Percentiles rank a stretch among this genome's conserved stretches.
phyloP scores from a whole-genome alignment of 2,888 invertebrate species.

The Enoplolaimus lenunculus region DNA sequence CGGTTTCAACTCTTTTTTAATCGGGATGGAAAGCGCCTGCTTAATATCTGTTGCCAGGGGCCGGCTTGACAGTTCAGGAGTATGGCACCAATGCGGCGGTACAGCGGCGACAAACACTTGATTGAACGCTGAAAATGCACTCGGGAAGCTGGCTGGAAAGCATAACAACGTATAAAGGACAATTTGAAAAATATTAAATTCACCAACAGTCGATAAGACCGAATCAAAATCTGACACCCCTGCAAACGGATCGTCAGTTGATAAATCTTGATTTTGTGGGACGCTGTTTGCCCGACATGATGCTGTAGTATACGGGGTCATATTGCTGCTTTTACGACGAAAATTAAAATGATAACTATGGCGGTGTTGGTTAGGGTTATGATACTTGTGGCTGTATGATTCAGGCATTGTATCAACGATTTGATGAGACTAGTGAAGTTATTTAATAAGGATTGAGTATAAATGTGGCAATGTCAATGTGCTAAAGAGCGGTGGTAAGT shows the following conservation, averaged over 20 bases:
- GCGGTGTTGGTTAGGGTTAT: too few species aligned
- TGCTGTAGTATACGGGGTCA: too few species aligned
- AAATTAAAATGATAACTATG: too few species aligned
- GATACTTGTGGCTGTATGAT: too few species aligned
- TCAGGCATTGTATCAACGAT: too few species aligned
- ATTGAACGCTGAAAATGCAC: slow-evolving; percentile 32
- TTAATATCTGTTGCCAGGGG: slow-evolving; percentile 40
- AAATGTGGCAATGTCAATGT: too few species aligned
- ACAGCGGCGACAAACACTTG: slow-evolving; percentile 42
- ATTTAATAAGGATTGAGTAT: too few species aligned
- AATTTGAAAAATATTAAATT: slow-evolving; percentile 32
- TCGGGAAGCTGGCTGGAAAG: slow-evolving; percentile 32
- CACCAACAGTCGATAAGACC: slow-evolving; percentile 29
- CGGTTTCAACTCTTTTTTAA: neutral
- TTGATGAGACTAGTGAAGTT: too few species aligned
- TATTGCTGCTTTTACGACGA: too few species aligned
- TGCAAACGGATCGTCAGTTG: neutral
- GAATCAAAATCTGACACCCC: slow-evolving; percentile 22
- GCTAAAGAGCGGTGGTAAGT: too few species aligned
- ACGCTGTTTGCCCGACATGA: too few species aligned
- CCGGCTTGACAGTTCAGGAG: slow-evolving; percentile 52
- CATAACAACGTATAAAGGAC: slow-evolving; percentile 32
- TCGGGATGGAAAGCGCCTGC: neutral
- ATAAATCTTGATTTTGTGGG: too few species aligned
- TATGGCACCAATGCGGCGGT: slow-evolving; percentile 69